These are phyloP conservation scores for Hassar affinis DNA, from an alignment of 2,113 vertebrate genomes.

Conservation along the genomic window DNA sequence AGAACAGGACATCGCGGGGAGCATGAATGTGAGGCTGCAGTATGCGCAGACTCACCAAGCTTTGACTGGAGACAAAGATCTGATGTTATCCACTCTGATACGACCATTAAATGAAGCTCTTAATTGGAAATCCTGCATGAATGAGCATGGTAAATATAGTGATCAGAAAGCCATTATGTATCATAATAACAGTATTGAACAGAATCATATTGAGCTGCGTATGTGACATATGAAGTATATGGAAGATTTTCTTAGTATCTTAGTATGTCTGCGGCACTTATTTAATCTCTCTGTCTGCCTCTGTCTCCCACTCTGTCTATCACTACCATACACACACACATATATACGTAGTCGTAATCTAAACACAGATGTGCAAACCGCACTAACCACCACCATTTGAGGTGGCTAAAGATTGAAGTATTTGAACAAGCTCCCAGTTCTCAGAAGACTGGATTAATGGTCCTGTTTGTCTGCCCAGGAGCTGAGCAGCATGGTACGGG, in stretches of 20 bases:
- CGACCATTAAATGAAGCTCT: not conserved
- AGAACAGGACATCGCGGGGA: too few species aligned
- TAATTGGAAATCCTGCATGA: not conserved
- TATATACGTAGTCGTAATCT: not conserved
- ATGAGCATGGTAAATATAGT: not conserved
- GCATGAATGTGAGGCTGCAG: not conserved
- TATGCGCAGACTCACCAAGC: not conserved
- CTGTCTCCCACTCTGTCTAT: not conserved
- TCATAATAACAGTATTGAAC: not conserved
- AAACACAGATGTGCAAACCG: constrained; percentile 27
- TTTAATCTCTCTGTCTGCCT: constrained; percentile 29
- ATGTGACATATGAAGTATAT: not conserved
- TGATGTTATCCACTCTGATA: not conserved
- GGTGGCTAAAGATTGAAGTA: constrained; percentile 14
- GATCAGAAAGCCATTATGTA: not conserved
- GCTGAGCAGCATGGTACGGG: not conserved
- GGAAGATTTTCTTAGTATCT: not conserved
- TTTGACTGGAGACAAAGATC: not conserved
- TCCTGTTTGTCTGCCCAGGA: constrained; percentile 15
- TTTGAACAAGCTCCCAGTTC: constrained; percentile 10
- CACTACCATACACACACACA: constrained; percentile 21
- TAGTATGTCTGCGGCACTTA: not conserved
- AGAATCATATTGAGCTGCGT: not conserved
- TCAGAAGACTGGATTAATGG: constrained; percentile 5
- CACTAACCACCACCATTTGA: constrained; percentile 1